Conservation (phyloP, 2,113 vertebrate species). For the Hylia prasina region DNA sequence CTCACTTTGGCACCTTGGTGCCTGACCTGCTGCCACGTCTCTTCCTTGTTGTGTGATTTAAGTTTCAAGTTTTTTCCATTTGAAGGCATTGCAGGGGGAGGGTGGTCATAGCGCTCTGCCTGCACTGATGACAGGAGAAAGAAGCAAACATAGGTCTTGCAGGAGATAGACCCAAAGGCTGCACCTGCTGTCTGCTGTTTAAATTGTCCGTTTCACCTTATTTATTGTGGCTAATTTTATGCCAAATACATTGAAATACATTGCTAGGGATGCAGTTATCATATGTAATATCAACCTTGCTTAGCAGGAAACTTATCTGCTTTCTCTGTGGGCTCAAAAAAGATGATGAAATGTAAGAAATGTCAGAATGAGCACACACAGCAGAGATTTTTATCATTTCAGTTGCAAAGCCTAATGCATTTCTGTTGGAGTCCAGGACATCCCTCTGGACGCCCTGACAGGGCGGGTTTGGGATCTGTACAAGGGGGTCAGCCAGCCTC, state of each 20-base stretch:
- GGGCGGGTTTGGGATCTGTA: too few species aligned
- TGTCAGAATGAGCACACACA: neutral
- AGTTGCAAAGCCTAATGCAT: neutral
- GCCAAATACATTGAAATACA: neutral
- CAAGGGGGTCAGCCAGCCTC: too few species aligned
- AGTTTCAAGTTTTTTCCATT: neutral
- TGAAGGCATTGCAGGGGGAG: fast-evolving
- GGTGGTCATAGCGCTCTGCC: neutral
- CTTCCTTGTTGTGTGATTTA: neutral
- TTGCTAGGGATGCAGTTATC: neutral
- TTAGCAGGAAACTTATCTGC: neutral
- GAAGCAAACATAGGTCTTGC: neutral
- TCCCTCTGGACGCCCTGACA: too few species aligned
- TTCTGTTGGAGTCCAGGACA: too few species aligned
- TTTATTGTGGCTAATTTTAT: neutral
- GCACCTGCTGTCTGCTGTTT: neutral
- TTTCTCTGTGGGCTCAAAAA: neutral
- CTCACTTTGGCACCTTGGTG: neutral
- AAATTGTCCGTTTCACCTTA: neutral
- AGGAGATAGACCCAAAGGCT: neutral
- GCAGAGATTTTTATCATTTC: neutral
- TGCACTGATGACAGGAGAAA: neutral
- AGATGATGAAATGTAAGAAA: neutral
- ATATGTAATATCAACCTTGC: neutral
- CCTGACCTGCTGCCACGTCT: neutral